Conservation (phyloP, 1,140 invertebrate species). For the Oreohelix idahoensis region DNA sequence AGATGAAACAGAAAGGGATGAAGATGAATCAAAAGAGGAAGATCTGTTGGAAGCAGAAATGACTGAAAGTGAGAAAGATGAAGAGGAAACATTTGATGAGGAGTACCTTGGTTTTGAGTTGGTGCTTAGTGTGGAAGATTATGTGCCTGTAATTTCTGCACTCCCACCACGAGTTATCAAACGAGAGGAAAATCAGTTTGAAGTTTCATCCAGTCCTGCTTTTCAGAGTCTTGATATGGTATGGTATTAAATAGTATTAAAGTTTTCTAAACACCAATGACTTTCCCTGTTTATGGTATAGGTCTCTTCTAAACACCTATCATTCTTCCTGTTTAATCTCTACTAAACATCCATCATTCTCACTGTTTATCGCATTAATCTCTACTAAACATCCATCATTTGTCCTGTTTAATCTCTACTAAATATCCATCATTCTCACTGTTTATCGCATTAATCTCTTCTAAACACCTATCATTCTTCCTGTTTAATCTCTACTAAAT, state of each 20-base stretch:
- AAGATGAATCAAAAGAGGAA: slow-evolving; percentile 4
- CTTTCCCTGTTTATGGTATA: neutral
- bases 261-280: neutral
- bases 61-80: neutral
- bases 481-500: too few relatives aligned
- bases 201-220: slow-evolving; percentile 71
- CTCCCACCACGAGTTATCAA: slow-evolving; percentile 67
- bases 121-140: slow-evolving; percentile 47
- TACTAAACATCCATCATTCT: too few relatives aligned
- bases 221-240: slow-evolving; percentile 72
- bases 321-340: too few relatives aligned
- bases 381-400: too few relatives aligned
- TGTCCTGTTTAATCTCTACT: too few relatives aligned
- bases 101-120: slow-evolving; percentile 31
- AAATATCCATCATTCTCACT: too few relatives aligned
- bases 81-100: slow-evolving; percentile 15
- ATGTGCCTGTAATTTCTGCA: slow-evolving; percentile 65
- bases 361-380: too few relatives aligned
- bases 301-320: too few relatives aligned
- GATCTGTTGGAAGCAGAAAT: neutral
- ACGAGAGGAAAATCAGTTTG: slow-evolving; percentile 71
- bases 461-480: too few relatives aligned
- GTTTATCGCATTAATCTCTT: too few relatives aligned
- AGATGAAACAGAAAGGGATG: neutral
- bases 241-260: slow-evolving; percentile 33